A percentile compares a stretch with the other conserved stretches of the same genome.
These are phyloP conservation scores for Ectobius pallidus DNA, from an alignment of 2,888 invertebrate species.

Conservation along the genomic window DNA sequence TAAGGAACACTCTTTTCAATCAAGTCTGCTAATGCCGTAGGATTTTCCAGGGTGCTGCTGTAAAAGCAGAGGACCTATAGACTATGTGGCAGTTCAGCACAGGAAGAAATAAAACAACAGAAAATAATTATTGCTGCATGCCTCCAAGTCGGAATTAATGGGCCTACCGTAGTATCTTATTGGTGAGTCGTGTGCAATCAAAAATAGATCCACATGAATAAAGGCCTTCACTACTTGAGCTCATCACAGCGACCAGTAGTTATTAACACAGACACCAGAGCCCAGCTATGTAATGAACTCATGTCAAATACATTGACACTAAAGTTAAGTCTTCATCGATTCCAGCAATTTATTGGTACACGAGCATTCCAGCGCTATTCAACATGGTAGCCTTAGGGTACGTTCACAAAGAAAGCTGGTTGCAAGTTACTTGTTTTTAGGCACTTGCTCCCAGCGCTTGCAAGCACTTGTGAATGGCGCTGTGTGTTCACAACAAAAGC, in stretches of 20 bases:
- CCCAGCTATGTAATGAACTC: background rate
- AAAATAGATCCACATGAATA: constrained; percentile 15
- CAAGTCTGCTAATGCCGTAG: too few species aligned
- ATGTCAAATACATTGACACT: background rate
- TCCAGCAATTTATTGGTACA: background rate
- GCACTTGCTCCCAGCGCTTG: too few species aligned
- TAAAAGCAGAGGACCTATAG: too few species aligned
- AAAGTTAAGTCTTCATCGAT: background rate
- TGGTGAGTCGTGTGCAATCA: constrained; percentile 18
- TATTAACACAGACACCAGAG: background rate
- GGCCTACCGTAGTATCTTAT: constrained; percentile 1
- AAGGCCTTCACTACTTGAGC: too few species aligned
- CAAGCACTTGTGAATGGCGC: too few species aligned
- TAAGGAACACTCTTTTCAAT: too few species aligned
- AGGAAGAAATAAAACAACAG: constrained; percentile 23
- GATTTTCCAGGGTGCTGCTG: too few species aligned
- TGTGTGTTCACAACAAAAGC: too few species aligned
- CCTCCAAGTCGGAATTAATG: constrained; percentile 19
- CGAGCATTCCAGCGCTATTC: background rate
- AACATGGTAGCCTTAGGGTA: too few species aligned
- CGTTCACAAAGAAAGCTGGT: too few species aligned
- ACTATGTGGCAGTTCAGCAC: background rate
- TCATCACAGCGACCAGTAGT: too few species aligned
- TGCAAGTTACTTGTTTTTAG: too few species aligned
- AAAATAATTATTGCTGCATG: constrained; percentile 28